phyloP scores from a whole-genome alignment of 2,888 invertebrate species.

The Coelogynopora nodosa region DNA sequence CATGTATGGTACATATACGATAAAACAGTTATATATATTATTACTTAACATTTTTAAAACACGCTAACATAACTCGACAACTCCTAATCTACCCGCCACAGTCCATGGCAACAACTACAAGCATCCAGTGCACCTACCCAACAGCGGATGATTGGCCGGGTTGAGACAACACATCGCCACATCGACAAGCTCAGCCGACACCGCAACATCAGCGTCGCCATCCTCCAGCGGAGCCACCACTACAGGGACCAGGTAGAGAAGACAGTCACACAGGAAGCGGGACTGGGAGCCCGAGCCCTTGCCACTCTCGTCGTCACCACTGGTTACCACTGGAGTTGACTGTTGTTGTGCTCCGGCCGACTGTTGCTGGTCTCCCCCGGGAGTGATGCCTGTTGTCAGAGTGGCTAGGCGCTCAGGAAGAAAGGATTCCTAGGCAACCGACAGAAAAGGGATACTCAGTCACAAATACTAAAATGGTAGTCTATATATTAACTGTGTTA shows the following conservation, averaged over 20 bases:
- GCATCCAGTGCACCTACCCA: neutral
- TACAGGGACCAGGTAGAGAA: neutral
- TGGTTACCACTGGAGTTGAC: neutral
- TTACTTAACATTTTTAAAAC: too few species aligned
- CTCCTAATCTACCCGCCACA: too few species aligned
- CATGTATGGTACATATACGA: too few species aligned
- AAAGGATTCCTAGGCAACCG: neutral
- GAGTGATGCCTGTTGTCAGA: neutral
- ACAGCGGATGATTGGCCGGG: neutral
- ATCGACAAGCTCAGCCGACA: neutral
- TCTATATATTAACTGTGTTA: neutral
- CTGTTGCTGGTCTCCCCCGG: neutral
- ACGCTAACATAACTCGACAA: too few species aligned
- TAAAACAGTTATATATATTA: too few species aligned
- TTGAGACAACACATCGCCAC: neutral
- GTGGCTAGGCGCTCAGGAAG: neutral
- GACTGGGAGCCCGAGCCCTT: neutral
- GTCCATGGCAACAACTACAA: neutral
- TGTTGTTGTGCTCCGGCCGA: too few species aligned
- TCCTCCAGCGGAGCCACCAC: neutral
- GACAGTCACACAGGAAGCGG: neutral
- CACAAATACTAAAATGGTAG: neutral
- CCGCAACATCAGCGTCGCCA: too few species aligned
- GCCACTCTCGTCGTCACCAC: neutral
- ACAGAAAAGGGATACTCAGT: slow-evolving; percentile 63